Evolutionary conservation across 1,140 invertebrate genomes (phyloP).

Genomic region (Dysdera silvatica): DNA sequence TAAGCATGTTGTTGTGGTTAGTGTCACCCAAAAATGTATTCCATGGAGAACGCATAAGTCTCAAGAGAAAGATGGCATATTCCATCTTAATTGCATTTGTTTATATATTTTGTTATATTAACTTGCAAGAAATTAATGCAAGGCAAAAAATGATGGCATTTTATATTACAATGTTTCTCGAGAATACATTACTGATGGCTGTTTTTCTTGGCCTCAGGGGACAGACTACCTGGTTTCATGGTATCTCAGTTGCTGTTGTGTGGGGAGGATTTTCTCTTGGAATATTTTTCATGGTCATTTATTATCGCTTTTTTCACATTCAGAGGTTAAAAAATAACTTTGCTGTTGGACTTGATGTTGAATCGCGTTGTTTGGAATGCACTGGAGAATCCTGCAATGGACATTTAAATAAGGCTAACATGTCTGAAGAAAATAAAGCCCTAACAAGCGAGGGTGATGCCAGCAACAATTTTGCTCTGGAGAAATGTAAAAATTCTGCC

Average conservation of each 20-base stretch:
- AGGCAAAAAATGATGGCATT: conserved; percentile 74
- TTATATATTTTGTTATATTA: conserved; percentile 84
- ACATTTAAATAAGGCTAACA: conserved; percentile 3
- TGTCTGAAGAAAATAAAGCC: background rate
- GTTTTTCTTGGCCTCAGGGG: conserved; percentile 55
- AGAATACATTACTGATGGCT: conserved; percentile 67
- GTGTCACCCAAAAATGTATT: conserved; percentile 75
- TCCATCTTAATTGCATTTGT: conserved; percentile 71
- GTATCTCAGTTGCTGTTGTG: conserved; percentile 53
- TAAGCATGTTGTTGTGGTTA: conserved; percentile 76
- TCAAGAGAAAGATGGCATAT: conserved; percentile 56
- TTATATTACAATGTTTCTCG: conserved; percentile 84
- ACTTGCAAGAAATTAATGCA: conserved; percentile 70
- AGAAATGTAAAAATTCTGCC: conserved; percentile 29
- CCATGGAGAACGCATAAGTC: conserved; percentile 64
- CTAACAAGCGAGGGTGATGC: background rate
- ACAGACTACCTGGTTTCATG: conserved; percentile 50
- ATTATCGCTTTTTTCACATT: conserved; percentile 67
- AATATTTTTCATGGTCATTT: conserved; percentile 73
- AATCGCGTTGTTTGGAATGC: conserved; percentile 21
- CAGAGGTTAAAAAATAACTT: conserved; percentile 25
- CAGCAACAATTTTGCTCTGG: background rate
- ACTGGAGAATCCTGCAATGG: conserved; percentile 9
- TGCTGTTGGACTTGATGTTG: conserved; percentile 9
- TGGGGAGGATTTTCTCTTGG: conserved; percentile 63